These are phyloP conservation scores for Trachelipus rathkii DNA, from an alignment of 1,140 invertebrate species.

Conservation along the genomic window DNA sequence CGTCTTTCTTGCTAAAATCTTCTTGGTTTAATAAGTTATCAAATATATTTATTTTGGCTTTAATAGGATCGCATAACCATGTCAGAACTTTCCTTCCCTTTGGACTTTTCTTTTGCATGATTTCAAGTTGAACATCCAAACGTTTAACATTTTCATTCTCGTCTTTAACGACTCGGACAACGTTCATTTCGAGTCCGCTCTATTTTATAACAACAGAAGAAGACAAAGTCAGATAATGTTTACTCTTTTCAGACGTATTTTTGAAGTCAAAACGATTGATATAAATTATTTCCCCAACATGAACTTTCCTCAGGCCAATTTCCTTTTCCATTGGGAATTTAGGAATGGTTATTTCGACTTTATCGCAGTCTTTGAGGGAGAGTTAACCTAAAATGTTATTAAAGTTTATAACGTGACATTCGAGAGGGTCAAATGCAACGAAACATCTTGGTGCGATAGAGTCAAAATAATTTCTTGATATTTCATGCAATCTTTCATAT, in stretches of 20 bases:
- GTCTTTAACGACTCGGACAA: background rate
- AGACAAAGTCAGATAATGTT: constrained; percentile 12
- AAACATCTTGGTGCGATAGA: background rate
- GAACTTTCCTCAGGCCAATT: background rate
- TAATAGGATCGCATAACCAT: constrained; percentile 14
- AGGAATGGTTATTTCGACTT: background rate
- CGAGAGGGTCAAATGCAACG: constrained; percentile 31
- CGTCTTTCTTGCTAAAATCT: background rate
- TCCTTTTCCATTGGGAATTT: constrained; percentile 1
- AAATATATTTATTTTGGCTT: constrained; percentile 20
- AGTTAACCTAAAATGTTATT: constrained; percentile 1
- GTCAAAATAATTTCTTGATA: constrained; percentile 21
- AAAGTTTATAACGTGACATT: constrained; percentile 31
- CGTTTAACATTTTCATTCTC: background rate
- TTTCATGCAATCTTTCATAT: constrained; percentile 22
- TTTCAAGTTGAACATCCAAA: constrained; percentile 3
- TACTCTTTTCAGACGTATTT: constrained; percentile 3
- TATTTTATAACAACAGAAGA: background rate
- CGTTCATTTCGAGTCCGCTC: background rate
- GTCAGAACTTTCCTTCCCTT: constrained; percentile 25
- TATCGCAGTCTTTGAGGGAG: background rate
- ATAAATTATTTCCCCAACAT: constrained; percentile 19
- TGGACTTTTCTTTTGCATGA: background rate
- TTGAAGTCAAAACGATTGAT: constrained; percentile 20
- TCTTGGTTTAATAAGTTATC: background rate